Base-by-base conservation (phyloP, 2,888 invertebrate genomes). In the Eupithecia subfuscata region DNA sequence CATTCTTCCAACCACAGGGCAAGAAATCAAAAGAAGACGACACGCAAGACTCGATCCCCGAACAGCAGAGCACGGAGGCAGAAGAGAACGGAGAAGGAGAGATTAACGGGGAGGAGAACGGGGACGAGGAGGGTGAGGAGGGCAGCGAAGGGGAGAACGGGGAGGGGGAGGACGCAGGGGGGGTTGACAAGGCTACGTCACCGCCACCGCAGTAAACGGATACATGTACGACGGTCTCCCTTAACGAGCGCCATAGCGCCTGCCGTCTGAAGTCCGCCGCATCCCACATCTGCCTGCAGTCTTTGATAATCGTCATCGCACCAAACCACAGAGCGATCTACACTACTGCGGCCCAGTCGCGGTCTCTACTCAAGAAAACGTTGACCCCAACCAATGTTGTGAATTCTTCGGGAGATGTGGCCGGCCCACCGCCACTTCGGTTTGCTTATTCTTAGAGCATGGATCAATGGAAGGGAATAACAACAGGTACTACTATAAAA, bases 181-280 rank as follows among this genome's bases (percentile, higher is more conserved):
- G 81, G 7, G 74, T 85, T 9, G 95, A 95, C 79, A 96, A 95
- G 82, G 95, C 95, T 0, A 95, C 95, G 0, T 95, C 95, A 0
- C 95, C 96, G 3, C 95, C 94, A 22, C 94, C 94, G 2, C 85
- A 67, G 37, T 67, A 22, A 67, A 30, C 30, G 6, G 5, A 18
- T 37, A 64, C 65, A n/a, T 18, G 52, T 9, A n/a, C 52, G 52
- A 52, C n/a, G 9, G 52, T 11, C 52, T 48, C 18, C 8, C 12
- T 18, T 48, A 16, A 7, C 2, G 45, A 48, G 52, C n/a, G n/a
- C n/a, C 52, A n/a, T 52, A 52, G 52, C 43, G 43, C 4, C 30
- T 30, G 30, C 30, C 30, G 30, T 45, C 14, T 45, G 1, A 14
- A 16, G 45, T 16, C 7, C 0, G 0, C 43, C 45, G 45, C 45